These are phyloP conservation scores for Scaptomyza cyrtandrae DNA, from an alignment of 2,888 invertebrate species.

Conservation along the genomic window DNA sequence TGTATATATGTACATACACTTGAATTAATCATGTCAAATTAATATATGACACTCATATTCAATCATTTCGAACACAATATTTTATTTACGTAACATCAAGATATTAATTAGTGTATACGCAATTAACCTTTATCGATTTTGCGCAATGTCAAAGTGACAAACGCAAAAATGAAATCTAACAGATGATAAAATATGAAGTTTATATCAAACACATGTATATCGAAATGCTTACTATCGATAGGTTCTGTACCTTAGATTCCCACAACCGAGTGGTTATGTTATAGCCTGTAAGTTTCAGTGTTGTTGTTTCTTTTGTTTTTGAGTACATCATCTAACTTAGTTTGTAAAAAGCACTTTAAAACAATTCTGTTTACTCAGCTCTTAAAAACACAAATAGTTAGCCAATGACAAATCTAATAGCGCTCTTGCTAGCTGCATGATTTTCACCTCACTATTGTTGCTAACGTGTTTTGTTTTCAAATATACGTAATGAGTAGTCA, in stretches of 20 bases:
- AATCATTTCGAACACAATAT: background rate
- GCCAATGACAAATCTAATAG: background rate
- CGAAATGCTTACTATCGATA: no score
- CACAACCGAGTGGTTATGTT: background rate
- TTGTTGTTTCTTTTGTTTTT: background rate
- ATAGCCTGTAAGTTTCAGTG: background rate
- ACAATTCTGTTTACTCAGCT: constrained; percentile 2
- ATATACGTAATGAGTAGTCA: constrained; percentile 60
- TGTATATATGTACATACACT: background rate
- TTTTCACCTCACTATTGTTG: background rate
- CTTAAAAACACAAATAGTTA: constrained; percentile 3
- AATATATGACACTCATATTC: background rate
- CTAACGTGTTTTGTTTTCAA: no score
- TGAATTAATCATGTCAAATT: constrained; percentile 16
- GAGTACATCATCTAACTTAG: background rate
- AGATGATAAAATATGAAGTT: no score
- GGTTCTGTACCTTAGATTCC: background rate
- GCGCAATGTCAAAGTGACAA: background rate
- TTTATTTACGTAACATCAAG: background rate
- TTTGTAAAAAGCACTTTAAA: background rate
- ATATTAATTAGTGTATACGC: background rate
- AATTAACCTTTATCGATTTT: background rate
- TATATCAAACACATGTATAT: no score
- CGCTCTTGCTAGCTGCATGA: no score
- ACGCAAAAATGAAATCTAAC: no score